Base-by-base conservation (phyloP, 2,888 invertebrate species). In the Aleiodes leptofemur region DNA sequence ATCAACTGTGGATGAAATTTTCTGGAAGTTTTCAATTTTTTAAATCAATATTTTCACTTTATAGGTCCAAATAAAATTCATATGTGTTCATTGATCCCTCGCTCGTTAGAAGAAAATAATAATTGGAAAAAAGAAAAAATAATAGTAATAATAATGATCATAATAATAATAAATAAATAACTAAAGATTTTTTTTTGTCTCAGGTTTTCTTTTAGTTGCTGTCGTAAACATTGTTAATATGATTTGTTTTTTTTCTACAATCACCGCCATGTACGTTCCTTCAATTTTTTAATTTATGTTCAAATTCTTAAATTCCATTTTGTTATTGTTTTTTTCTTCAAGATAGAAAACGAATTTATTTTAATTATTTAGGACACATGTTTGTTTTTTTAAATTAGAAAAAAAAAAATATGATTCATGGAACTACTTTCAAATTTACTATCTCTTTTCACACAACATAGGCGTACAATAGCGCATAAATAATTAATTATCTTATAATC, bases 381-480 rank as follows among this genome's bases (percentile, higher is more conserved):
- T 51, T 51, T 51, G 11, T 31, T 13, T 31, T 13, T 14, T 31
- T n/a, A 57, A 57, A 29, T n/a, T 31, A 57, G 16, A 29, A 57
- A 59, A 64, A 70, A 53, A 53, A 14, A 34, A 34, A 34, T 34
- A 34, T 16, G 9, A 53, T 16, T 53, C 16, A 16, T 14, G 16
- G 8, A 53, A 53, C 16, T 16, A 53, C 79, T 82, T 82, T 82
- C 81, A 83, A 83, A 82, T 85, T 84, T 83, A 83, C 82, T 83
- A 83, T 83, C 82, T 81, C 81, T 83, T 84, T 84, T 68, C 68
- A 86, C 82, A 84, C 82, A 84, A 83, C 83, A 84, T 83, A 86
- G 78, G 79, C 76, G 78, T 83, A 83, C 83, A 82, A 79, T 84
- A 83, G 82, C 83, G 82, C 85, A 84, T 85, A 85, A 86, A 83